Evolutionary conservation across 2,797 vertebrate genomes (phyloP), one percentile per base, ranked within the genome.

Genomic region (Spea hammondii): DNA sequence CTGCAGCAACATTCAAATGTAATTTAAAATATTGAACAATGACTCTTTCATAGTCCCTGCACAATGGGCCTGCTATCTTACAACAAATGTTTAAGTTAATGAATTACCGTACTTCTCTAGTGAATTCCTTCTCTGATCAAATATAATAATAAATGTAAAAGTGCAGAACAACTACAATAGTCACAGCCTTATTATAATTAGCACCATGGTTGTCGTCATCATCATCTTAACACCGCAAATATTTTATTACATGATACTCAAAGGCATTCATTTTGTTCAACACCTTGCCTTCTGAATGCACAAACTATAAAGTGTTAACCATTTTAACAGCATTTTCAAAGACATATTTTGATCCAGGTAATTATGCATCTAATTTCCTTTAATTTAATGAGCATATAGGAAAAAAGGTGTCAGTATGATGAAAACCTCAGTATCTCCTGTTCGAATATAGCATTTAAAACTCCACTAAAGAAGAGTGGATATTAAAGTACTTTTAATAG

Each of bases 91-190:
- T 89, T 85, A 83, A 82, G 89, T 84, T 92, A 92, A 92, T 92
- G 89, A 93, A 91, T 93, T 93, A 90, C n/a, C n/a, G n/a, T n/a
- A n/a, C 88, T 86, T 88, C 83, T 85, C 87, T 88, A 87, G 80
- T 87, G 86, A 91, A 89, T 85, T 85, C 88, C 85, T 90, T 87
- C 80, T 87, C 79, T 80, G 87, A 88, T 85, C 77, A 88, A 83
- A 45, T 88, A 77, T 89, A 89, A 92, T 91, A 90, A 90, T 76
- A 71, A 83, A 86, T 82, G 79, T 82, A 83, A 85, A 89, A 86
- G 73, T 84, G 85, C 85, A 60, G 82, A 86, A 85, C 83, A 86
- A 85, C 90, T 88, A 86, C 76, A 85, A 87, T 81, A 55, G 78
- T 87, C 84, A 88, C 79, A 84, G 84, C 90, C 87, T 88, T 90